Conservation (phyloP, 2,797 vertebrate species). For the Falco berigora region DNA sequence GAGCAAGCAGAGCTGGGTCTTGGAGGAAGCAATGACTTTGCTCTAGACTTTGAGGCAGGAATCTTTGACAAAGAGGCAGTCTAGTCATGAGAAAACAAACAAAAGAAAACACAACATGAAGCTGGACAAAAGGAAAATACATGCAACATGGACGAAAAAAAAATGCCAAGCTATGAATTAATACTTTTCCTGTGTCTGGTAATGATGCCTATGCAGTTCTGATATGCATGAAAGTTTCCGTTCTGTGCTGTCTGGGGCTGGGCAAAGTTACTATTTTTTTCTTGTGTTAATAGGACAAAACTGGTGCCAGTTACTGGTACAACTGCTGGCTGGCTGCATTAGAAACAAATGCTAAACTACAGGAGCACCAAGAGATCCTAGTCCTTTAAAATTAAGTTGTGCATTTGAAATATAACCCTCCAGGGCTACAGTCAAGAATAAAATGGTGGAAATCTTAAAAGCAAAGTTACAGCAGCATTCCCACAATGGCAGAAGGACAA, state of each 20-base stretch:
- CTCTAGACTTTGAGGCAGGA: conserved; percentile 81
- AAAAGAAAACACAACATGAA: conserved; percentile 71
- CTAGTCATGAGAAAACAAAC: conserved; percentile 80
- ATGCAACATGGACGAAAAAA: conserved; percentile 35
- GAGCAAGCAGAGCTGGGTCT: conserved; percentile 81
- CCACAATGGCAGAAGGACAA: neutral
- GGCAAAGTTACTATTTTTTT: neutral
- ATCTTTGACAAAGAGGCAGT: conserved; percentile 87
- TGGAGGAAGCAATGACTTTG: conserved; percentile 69
- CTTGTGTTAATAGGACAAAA: neutral
- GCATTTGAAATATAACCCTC: neutral
- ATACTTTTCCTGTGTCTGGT: neutral
- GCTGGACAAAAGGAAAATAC: conserved; percentile 58
- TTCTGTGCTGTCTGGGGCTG: neutral
- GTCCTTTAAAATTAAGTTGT: neutral
- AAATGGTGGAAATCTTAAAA: neutral
- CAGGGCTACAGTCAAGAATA: neutral
- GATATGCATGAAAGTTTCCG: neutral
- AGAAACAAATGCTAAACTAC: neutral
- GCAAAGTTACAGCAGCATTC: neutral
- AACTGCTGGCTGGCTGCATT: neutral
- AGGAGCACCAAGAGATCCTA: neutral
- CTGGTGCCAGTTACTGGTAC: neutral
- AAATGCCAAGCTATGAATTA: conserved; percentile 25
- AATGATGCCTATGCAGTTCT: neutral